Conservation (phyloP, 2,797 vertebrate species). For the Cercopithecus neglectus region DNA sequence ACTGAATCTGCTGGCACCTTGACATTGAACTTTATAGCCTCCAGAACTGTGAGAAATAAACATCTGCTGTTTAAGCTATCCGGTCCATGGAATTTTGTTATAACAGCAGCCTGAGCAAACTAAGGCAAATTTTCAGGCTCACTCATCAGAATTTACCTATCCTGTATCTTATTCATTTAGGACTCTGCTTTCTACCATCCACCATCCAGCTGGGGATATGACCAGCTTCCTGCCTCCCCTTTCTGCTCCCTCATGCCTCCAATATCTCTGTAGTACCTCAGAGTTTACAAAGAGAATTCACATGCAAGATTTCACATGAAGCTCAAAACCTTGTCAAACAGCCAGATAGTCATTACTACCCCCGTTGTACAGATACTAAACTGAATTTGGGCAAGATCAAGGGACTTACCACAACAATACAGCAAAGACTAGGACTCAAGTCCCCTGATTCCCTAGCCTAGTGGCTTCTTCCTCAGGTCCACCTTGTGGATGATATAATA, state of each 20-base stretch:
- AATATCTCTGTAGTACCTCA: background rate
- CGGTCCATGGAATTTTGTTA: background rate
- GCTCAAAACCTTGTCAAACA: background rate
- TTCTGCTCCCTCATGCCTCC: background rate
- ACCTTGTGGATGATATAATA: background rate
- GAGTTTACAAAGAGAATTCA: background rate
- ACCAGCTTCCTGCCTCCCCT: background rate
- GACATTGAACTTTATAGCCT: background rate
- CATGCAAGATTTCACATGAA: background rate
- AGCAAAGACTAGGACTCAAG: background rate
- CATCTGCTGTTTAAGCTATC: background rate
- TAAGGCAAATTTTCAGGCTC: background rate
- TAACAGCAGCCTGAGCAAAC: background rate
- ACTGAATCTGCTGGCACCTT: background rate
- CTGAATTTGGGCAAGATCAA: background rate
- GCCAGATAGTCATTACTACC: background rate
- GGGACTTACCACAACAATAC: background rate
- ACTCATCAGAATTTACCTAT: background rate
- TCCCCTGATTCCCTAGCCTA: background rate
- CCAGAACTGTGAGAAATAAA: background rate
- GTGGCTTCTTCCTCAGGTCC: background rate
- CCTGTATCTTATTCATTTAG: background rate
- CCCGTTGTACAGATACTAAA: background rate
- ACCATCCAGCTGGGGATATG: background rate
- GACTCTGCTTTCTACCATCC: background rate